These are phyloP conservation scores for Chelonoidis abingdonii DNA, from an alignment of 2,113 vertebrate species.

Conservation along the genomic window DNA sequence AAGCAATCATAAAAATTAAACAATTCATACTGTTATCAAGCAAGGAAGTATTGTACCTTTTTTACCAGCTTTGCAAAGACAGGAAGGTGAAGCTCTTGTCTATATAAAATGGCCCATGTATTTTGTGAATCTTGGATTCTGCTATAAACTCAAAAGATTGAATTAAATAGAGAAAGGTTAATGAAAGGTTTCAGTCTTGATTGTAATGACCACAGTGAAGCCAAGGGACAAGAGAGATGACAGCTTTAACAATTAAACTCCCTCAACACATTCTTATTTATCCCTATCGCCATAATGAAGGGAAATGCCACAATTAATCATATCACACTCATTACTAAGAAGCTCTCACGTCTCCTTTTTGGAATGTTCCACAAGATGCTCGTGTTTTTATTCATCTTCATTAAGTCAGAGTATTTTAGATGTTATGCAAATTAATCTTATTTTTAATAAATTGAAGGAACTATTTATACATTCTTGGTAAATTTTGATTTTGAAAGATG, in stretches of 20 bases:
- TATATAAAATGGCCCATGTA: conserved; percentile 32
- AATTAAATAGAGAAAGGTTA: conserved; percentile 79
- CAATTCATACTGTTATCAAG: background rate
- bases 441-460: conserved; percentile 27
- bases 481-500: conserved; percentile 16
- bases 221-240: conserved; percentile 68
- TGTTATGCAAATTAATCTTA: conserved; percentile 19
- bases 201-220: conserved; percentile 71
- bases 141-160: conserved; percentile 71
- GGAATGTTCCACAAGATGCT: conserved; percentile 49
- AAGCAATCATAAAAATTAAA: background rate
- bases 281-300: conserved; percentile 50
- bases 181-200: conserved; percentile 78
- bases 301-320: conserved; percentile 73
- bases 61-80: background rate
- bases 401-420: background rate
- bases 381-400: conserved; percentile 49
- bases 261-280: conserved; percentile 65
- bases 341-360: conserved; percentile 48
- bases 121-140: conserved; percentile 60
- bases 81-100: conserved; percentile 39
- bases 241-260: conserved; percentile 76
- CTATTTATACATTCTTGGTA: background rate
- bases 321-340: conserved; percentile 36
- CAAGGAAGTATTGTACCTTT: background rate